Evolutionary conservation across 2,797 vertebrate species (phyloP).

Genomic region (Sternarchorhynchus goeldii): DNA sequence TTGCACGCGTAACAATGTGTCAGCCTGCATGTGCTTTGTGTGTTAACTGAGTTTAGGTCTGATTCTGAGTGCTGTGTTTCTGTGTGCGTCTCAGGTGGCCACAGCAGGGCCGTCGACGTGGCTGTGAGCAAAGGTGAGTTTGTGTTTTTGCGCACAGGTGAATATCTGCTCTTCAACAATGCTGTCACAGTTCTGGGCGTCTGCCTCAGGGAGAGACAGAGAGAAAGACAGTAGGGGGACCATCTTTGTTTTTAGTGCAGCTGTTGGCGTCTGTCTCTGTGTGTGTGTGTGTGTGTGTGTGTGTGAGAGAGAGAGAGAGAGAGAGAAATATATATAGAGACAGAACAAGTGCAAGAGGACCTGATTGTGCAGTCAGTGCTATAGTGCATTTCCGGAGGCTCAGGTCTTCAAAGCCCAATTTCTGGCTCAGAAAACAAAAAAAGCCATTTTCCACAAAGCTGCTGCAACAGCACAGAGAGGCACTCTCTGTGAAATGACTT

Average conservation of each 20-base stretch:
- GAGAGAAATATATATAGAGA: slow-evolving; percentile 30
- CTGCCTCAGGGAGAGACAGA: slow-evolving; percentile 45
- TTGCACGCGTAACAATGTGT: not conserved
- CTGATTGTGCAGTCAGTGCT: slow-evolving; percentile 64
- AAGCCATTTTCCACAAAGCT: slow-evolving; percentile 70
- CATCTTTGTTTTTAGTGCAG: slow-evolving; percentile 71
- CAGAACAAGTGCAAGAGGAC: slow-evolving; percentile 31
- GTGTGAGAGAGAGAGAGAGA: slow-evolving; percentile 31
- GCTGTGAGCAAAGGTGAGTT: slow-evolving; percentile 51
- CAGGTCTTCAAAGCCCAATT: slow-evolving; percentile 69
- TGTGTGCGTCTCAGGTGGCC: slow-evolving; percentile 39
- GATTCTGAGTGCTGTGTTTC: slow-evolving; percentile 29
- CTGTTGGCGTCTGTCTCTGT: slow-evolving; percentile 58
- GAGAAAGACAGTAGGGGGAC: slow-evolving; percentile 51
- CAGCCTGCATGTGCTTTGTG: slow-evolving; percentile 23
- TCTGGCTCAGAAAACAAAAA: slow-evolving; percentile 68
- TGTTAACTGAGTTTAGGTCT: slow-evolving; percentile 35
- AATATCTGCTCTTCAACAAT: slow-evolving; percentile 37
- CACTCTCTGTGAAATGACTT: slow-evolving; percentile 56
- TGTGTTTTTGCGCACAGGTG: slow-evolving; percentile 51
- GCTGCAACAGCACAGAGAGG: slow-evolving; percentile 37
- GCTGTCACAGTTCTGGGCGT: slow-evolving; percentile 35
- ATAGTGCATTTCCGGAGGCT: slow-evolving; percentile 62
- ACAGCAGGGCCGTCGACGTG: slow-evolving; percentile 16
- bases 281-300: slow-evolving; percentile 50